Evolutionary conservation across 2,113 vertebrate genomes (phyloP), one percentile per base, ranked within the genome.

Genomic region (Hydrochoerus hydrochaeris): DNA sequence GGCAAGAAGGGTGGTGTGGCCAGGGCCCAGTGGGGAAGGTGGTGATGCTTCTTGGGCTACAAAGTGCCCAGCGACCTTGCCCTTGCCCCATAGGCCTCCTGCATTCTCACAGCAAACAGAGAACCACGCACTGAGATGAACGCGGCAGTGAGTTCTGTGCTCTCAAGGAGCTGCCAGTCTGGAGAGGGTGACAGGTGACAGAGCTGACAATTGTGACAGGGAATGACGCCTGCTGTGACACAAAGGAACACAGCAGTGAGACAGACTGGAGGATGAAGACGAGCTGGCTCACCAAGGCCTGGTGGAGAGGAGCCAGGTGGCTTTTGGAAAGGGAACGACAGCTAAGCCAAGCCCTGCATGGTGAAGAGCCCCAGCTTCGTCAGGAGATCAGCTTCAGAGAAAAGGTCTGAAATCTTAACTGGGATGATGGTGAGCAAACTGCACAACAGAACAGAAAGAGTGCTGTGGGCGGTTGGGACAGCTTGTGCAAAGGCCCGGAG

Each of bases 351-450:
- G 49, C 58, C 69, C 94, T 5, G 44, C 22, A 14, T 0, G 0
- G 52, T 0, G 19, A 30, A 0, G 19, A 49, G 30, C 30, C 0
- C 0, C 3, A 1, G 19, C 46, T 85, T 65, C 17, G 0, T 3
- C 1, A 46, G 20, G 46, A 67, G 24, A 35, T 35, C 0, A 30
- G n/a, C 52, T 13, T 0, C 16, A n/a, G 65, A 32, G 49, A 57
- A n/a, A 24, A 44, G 0, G 22, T 7, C 4, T 26, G 73, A n/a
- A 24, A 5, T 22, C 80, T 62, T 30, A 19, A 32, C 62, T 62
- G 1, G 14, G 63, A 28, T 3, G 11, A 12, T 0, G 58, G n/a
- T 4, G 2, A 2, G 19, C 20, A 0, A 58, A 41, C 7, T 10
- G 20, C 60, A 22, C 17, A 5, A 44, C 3, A 32, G 17, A 32